Conservation (phyloP, 2,797 vertebrate genomes). For the Poecilia picta region DNA sequence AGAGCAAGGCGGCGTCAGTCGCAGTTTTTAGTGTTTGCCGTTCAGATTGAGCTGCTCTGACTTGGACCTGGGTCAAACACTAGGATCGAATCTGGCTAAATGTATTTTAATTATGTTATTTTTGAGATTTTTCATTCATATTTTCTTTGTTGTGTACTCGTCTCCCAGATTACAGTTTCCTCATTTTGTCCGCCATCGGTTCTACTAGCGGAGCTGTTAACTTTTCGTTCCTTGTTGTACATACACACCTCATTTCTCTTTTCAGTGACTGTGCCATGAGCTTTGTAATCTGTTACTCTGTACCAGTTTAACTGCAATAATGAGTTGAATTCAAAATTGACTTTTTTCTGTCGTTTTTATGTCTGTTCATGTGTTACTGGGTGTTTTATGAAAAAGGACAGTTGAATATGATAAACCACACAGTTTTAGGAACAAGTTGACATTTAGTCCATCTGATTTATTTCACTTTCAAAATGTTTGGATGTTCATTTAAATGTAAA, state of each 20-base stretch:
- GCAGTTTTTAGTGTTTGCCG: conserved; percentile 60
- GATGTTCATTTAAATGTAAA: neutral
- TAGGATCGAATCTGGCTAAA: conserved; percentile 68
- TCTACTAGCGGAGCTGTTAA: conserved; percentile 68
- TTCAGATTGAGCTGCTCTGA: conserved; percentile 63
- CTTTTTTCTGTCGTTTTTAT: conserved; percentile 56
- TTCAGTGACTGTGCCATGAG: conserved; percentile 79
- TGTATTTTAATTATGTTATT: conserved; percentile 68
- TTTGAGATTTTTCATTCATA: conserved; percentile 67
- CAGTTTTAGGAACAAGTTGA: neutral
- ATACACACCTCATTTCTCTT: conserved; percentile 75
- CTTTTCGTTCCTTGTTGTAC: conserved; percentile 72
- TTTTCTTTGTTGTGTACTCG: conserved; percentile 76
- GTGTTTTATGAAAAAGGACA: neutral
- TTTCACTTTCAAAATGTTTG: neutral
- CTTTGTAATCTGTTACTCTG: conserved; percentile 78
- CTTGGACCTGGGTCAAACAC: conserved; percentile 70
- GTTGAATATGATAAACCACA: neutral
- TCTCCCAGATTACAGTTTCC: conserved; percentile 65
- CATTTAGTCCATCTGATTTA: neutral
- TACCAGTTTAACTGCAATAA: conserved; percentile 82
- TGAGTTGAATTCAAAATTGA: conserved; percentile 75
- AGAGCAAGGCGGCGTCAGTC: conserved; percentile 62
- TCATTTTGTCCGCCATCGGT: conserved; percentile 72
- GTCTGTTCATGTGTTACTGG: neutral